Evolutionary conservation across 2,113 vertebrate species (phyloP), one percentile per base, ranked within the genome.

Genomic region (Gymnogyps californianus): DNA sequence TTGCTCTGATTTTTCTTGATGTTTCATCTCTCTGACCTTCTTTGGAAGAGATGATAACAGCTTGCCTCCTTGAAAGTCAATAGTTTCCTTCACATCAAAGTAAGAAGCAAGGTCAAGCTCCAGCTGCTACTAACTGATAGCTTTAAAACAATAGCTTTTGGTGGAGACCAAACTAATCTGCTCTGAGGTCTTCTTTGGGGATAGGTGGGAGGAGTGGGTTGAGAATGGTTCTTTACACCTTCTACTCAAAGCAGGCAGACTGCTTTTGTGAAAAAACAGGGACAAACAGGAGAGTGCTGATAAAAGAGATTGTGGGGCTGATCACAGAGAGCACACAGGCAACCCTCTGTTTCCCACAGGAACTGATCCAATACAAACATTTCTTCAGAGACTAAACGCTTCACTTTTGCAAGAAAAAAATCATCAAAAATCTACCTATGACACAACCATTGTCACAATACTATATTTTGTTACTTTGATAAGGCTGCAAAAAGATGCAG

Each of bases 91-190:
- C 55, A 42, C 26, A 80, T 90, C 66, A 95, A 93, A 77, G 85
- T 3, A 31, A 77, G 71, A n/a, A 71, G 62, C 83, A 77, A 90
- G 90, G 96, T 92, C 82, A 81, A 92, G 71, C 92, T 91, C 46
- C 72, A 92, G 82, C 82, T 83, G 62, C 95, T 91, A 4, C 28
- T 66, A 29, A 46, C 42, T 36, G 74, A 79, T 32, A 88, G 62
- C 59, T 83, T 94, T 93, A 95, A 92, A 95, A 93, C 85, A 96
- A 90, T 32, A 31, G 79, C 57, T 93, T 83, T 49, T 83, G 75
- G 46, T 70, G n/a, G 66, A 70, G 62, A 58, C 31, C 46, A 77
- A 58, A 65, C n/a, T 40, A 58, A 86, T 38, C 40, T 83, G 51
- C 54, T 81, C 46, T 2, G 2, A 93, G 67, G 24, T 90, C n/a